phyloP scores from a whole-genome alignment of 2,888 invertebrate species.

The Mythimna albipuncta region DNA sequence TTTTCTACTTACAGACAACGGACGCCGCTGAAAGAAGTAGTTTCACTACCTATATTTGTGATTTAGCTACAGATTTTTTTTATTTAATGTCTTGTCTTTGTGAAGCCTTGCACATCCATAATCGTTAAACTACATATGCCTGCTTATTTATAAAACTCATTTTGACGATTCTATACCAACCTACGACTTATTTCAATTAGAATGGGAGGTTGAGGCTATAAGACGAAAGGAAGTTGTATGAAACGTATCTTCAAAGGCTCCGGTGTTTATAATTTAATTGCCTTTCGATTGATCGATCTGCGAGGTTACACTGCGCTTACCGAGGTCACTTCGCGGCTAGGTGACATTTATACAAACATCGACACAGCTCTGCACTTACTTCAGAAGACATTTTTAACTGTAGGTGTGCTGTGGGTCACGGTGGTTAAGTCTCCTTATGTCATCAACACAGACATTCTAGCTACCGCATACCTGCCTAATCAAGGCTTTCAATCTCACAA shows the following conservation, averaged over 20 bases:
- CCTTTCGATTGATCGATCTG: conserved; percentile 38
- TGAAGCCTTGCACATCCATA: neutral
- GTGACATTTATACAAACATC: conserved; percentile 36
- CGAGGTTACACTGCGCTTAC: conserved; percentile 33
- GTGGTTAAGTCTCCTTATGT: conserved; percentile 6
- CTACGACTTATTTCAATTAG: neutral
- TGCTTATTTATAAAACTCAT: neutral
- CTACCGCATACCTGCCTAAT: conserved; percentile 17
- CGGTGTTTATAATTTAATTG: conserved; percentile 15
- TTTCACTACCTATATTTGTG: neutral
- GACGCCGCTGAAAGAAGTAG: too few relatives aligned
- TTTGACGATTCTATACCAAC: conserved; percentile 6
- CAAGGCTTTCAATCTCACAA: conserved; percentile 37
- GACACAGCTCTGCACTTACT: conserved; percentile 1
- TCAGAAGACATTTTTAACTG: conserved; percentile 17
- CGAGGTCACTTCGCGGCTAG: conserved; percentile 28
- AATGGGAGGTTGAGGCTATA: neutral
- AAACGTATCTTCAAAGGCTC: conserved; percentile 10
- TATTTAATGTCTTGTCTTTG: neutral
- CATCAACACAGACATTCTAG: conserved; percentile 36
- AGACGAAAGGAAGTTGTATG: neutral
- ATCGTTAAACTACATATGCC: neutral
- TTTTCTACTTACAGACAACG: too few relatives aligned
- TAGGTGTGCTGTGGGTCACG: conserved; percentile 14
- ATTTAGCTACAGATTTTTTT: neutral